Evolutionary conservation across 2,888 invertebrate genomes (phyloP), one percentile per base, ranked within the genome.

Genomic region (Smittia aterrima): DNA sequence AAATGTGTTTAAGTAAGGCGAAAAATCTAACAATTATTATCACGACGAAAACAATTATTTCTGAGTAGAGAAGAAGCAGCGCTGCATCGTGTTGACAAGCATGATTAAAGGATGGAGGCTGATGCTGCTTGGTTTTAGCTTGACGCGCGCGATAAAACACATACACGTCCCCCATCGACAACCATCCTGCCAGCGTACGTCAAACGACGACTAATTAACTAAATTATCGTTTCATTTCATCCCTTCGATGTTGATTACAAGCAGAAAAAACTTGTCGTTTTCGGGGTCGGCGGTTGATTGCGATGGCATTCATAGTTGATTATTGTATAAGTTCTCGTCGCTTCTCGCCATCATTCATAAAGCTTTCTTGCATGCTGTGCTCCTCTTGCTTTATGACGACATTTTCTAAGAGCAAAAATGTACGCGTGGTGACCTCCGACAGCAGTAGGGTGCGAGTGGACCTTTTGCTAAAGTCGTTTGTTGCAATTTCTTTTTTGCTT

Each of bases 1-100:
- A 47, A 47, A 47, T 58, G n/a, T n/a, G 18, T 70, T 47, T 70
- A 70, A 67, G 53, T 70, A 70, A 70, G 70, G 70, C 70, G 70
- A 70, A 70, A 70, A 70, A 70, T 70, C 70, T 54, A 70, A 70
- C 70, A 70, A 68, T 70, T 70, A 54, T 70, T 70, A 70, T 70
- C 70, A 70, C 70, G 70, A 70, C 41, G 54, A 40, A 70, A 70
- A 53, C 53, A 70, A 54, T 70, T 54, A 27, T 70, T 70, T 24
- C 18, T 16, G n/a, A 32, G 66, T 11, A 16, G 16, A 66, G 66
- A 66, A 66, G 66, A 66, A 32, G 38, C 32, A 38, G 38, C 38
- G n/a, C 38, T 18, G 62, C 62, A 64, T 64, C 25, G 24, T 64
- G n/a, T 40, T 47, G 47, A 47, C 47, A 47, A 47, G 16, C n/a